Evolutionary conservation across 2,888 invertebrate species (phyloP), one percentile per base, ranked within the genome.

Genomic region (Timema cristinae): DNA sequence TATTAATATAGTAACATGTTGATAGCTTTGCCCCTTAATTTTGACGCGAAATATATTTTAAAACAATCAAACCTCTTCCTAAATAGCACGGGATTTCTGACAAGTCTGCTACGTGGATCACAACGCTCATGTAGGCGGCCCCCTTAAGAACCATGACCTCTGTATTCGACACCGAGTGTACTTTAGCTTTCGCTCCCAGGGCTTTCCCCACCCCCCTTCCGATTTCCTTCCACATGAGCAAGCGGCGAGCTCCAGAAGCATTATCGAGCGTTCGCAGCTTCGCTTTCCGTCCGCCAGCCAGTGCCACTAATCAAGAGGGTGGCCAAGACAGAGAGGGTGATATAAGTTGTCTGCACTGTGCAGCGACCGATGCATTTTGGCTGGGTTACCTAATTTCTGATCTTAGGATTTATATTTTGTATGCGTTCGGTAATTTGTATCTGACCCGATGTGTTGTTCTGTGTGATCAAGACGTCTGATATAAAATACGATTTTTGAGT

Each of bases 141-240:
- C 32, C 32, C 32, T 32, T 32, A 32, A 32, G 32, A 32, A 4
- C 32, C 16, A 48, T 4, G 7, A 32, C 63, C 11, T 6, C 1
- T 63, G 63, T 63, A 32, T 48, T 63, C 48, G 63, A 63, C 63
- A 47, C 63, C 32, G 63, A 63, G 32, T 63, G 63, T 63, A 63
- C 63, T 63, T 13, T 13, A 63, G 63, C 63, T 63, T 63, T 63
- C 63, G 63, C 63, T 63, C 63, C 63, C 63, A 63, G 63, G 63
- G 63, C 47, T 63, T 63, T 47, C 63, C 63, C 63, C 63, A 48
- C 16, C 63, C 47, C 11, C 47, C 63, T 32, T 32, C 32, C 16
- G 63, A 48, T 32, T 15, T 63, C 63, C 63, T 63, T 63, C 63
- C 63, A 63, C 63, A 32, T 63, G 63, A 63, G 63, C 63, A 32